These are phyloP conservation scores for Arion vulgaris DNA, from an alignment of 1,140 invertebrate genomes.

Conservation along the genomic window DNA sequence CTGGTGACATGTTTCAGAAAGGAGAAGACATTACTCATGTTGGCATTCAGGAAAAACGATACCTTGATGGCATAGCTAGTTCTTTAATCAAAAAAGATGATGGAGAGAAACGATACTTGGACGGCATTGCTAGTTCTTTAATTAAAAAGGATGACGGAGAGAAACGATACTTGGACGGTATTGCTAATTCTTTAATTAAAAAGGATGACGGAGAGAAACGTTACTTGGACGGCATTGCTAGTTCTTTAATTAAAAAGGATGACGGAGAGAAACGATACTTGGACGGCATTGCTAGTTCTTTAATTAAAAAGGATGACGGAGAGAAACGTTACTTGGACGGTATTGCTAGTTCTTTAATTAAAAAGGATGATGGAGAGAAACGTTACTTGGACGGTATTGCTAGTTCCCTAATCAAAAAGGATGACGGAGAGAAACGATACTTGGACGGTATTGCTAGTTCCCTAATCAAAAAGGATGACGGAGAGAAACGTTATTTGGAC, in stretches of 20 bases:
- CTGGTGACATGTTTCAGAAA: no score
- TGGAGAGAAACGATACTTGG: background rate
- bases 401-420: no score
- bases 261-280: constrained; percentile 1
- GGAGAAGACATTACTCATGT: no score
- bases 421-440: background rate
- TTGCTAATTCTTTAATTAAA: background rate
- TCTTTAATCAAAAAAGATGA: background rate
- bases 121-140: background rate
- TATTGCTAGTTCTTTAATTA: constrained; percentile 3
- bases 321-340: background rate
- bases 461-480: background rate
- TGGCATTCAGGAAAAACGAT: background rate
- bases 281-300: background rate
- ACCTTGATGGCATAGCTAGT: background rate
- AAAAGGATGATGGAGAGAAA: background rate
- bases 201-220: background rate
- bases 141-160: background rate
- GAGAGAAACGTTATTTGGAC: background rate
- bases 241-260: constrained; percentile 4
- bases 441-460: background rate
- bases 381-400: no score
- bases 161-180: constrained; percentile 1
- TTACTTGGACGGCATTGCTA: background rate
- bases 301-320: no score